Percentiles rank a stretch among this genome's conserved stretches.
Evolutionary conservation across 1,140 invertebrate species (phyloP).

Genomic region (Stratiolaelaps scimitus): DNA sequence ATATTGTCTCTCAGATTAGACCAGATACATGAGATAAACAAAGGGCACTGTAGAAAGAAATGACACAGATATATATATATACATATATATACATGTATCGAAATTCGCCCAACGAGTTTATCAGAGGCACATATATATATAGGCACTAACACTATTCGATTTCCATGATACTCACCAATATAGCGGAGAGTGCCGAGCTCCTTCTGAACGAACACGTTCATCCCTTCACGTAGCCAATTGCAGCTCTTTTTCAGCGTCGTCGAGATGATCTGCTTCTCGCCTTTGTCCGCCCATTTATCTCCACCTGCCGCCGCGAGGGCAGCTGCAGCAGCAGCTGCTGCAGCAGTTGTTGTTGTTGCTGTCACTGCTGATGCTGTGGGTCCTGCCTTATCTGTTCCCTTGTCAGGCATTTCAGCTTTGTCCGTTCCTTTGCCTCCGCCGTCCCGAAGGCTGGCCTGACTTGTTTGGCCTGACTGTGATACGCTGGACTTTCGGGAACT

Average conservation of each 20-base stretch:
- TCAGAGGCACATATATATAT: too few species aligned
- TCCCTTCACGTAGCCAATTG: conserved; percentile 32
- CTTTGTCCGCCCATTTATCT: conserved; percentile 9
- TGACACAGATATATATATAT: too few species aligned
- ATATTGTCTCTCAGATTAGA: conserved; percentile 2
- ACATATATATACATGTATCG: too few species aligned
- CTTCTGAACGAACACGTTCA: conserved; percentile 38
- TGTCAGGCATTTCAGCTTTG: too few species aligned
- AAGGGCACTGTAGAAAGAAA: too few species aligned
- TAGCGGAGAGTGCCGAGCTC: conserved; percentile 33
- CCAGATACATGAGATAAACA: too few species aligned
- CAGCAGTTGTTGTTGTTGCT: too few species aligned
- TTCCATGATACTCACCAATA: conserved; percentile 27
- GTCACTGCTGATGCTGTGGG: too few species aligned
- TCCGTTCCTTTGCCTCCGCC: background rate
- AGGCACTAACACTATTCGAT: too few species aligned
- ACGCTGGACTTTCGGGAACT: conserved; percentile 30
- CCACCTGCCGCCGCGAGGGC: conserved; percentile 35
- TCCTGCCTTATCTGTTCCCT: too few species aligned
- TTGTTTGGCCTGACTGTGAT: conserved; percentile 29
- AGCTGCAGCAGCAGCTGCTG: conserved; percentile 30
- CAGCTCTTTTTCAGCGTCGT: conserved; percentile 24
- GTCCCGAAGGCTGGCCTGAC: conserved; percentile 29
- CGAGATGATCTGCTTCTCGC: conserved; percentile 22
- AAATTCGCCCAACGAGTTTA: too few species aligned